A percentile compares a stretch with the other conserved stretches of the same genome.
phyloP scores from a whole-genome alignment of 2,888 invertebrate species.

The Pegoplata infirma region DNA sequence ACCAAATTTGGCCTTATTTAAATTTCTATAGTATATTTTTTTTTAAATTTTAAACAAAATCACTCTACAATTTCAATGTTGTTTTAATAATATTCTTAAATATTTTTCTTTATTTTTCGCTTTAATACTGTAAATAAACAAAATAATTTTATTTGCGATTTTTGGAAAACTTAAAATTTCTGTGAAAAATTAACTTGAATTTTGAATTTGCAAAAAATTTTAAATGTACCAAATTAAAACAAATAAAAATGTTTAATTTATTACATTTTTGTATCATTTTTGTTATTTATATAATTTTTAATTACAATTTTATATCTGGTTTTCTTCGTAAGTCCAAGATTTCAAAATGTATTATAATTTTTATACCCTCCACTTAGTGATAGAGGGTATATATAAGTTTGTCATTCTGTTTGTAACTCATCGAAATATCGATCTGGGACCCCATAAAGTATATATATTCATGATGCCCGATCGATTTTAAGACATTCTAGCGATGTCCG shows the following conservation, averaged over 20 bases:
- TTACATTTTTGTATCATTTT: constrained; percentile 2
- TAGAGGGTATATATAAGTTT: no score
- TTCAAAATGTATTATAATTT: constrained; percentile 5
- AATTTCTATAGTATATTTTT: neutral
- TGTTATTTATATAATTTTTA: no score
- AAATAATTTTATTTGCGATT: neutral
- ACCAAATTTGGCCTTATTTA: neutral
- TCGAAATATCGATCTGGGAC: no score
- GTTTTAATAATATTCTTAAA: neutral
- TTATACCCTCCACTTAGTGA: no score
- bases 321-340: constrained; percentile 27
- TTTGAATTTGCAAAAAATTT: constrained; percentile 6
- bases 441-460: no score
- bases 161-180: neutral
- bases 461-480: no score
- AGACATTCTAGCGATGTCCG: no score
- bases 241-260: constrained; percentile 3
- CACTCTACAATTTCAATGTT: neutral
- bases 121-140: neutral
- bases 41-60: neutral
- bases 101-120: neutral
- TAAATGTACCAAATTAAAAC: constrained; percentile 14
- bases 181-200: neutral
- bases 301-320: constrained; percentile 33
- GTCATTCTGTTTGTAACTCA: no score